phyloP scores from a whole-genome alignment of 2,113 vertebrate species.

The Jacana jacana region DNA sequence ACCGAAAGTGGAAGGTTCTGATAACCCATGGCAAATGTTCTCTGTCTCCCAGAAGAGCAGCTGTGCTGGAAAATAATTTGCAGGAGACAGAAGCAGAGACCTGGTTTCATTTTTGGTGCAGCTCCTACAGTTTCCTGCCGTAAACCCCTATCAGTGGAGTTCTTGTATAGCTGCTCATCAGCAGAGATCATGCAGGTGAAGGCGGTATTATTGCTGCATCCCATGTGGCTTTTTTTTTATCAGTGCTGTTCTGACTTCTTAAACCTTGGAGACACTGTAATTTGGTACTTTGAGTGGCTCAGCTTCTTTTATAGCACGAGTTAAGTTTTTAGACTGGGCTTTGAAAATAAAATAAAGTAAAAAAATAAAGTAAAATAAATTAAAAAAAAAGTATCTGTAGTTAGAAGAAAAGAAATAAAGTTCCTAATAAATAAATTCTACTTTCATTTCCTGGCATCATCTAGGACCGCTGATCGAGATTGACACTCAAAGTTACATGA shows the following conservation, averaged over 20 bases:
- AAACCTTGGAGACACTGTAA: not conserved
- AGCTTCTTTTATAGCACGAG: not conserved
- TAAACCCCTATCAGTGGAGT: slow-evolving; percentile 1
- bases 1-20: not conserved
- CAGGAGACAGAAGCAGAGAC: slow-evolving; percentile 13
- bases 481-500: not conserved
- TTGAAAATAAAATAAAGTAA: not conserved
- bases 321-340: not conserved
- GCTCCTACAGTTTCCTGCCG: not conserved
- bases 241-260: not conserved
- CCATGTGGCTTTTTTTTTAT: slow-evolving; percentile 34
- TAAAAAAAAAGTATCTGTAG: not conserved
- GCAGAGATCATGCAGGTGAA: slow-evolving; percentile 32
- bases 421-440: not conserved
- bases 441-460: not conserved
- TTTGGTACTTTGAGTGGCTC: not conserved
- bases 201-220: not conserved
- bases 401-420: not conserved
- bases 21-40: not conserved
- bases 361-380: not conserved
- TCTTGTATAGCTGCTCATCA: slow-evolving; percentile 8
- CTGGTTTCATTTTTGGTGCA: slow-evolving; percentile 50
- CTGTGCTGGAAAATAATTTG: not conserved
- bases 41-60: not conserved
- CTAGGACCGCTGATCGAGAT: slow-evolving; percentile 27